Evolutionary conservation across 2,113 vertebrate genomes (phyloP).

Genomic region (Pelecanoides urinatrix): DNA sequence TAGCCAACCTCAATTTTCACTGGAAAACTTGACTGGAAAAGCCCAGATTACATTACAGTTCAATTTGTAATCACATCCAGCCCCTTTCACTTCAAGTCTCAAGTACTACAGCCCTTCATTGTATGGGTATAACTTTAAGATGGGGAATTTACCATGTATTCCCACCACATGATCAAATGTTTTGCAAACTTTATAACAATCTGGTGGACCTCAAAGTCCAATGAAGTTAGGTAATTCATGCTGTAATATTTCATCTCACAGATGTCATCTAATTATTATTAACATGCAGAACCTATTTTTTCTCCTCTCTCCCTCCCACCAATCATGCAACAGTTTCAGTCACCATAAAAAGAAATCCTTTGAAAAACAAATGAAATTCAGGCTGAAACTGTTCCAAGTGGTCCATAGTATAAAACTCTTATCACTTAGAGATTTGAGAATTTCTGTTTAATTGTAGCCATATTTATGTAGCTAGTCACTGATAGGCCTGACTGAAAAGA

Average conservation of each 20-base stretch:
- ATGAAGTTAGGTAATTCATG: not conserved
- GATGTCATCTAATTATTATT: not conserved
- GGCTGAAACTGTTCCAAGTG: not conserved
- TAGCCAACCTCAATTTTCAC: constrained; percentile 41
- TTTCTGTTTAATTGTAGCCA: not conserved
- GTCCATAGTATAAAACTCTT: not conserved
- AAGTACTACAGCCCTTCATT: not conserved
- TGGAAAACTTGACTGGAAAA: constrained; percentile 59
- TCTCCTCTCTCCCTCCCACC: not conserved
- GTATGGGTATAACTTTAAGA: not conserved
- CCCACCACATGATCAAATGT: not conserved
- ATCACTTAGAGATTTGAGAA: not conserved
- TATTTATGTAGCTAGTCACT: not conserved
- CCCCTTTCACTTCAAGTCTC: not conserved
- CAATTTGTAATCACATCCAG: constrained; percentile 51
- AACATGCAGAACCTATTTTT: not conserved
- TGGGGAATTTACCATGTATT: not conserved
- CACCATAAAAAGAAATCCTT: not conserved
- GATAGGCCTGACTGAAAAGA: not conserved
- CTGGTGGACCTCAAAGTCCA: not conserved
- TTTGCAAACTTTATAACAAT: not conserved
- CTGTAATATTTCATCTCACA: not conserved
- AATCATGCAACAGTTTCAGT: not conserved
- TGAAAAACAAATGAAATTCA: not conserved
- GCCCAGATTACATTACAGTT: constrained; percentile 36